Evolutionary conservation across 2,113 vertebrate genomes (phyloP).

Genomic region (Nycticryphes semicollaris): DNA sequence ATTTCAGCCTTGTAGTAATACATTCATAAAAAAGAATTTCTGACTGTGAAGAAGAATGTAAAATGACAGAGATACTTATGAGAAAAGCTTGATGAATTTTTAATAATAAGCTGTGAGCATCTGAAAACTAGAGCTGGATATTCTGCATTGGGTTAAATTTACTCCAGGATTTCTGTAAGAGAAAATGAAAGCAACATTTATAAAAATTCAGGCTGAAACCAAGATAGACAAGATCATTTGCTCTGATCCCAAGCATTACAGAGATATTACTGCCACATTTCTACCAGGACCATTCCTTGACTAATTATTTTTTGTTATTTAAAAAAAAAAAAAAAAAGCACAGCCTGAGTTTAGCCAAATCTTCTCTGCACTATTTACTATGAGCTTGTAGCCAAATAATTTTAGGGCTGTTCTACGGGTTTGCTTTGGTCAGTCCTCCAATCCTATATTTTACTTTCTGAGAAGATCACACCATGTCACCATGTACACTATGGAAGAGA

Average conservation of each 20-base stretch:
- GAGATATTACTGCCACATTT: not conserved
- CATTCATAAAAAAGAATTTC: not conserved
- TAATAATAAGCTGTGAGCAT: not conserved
- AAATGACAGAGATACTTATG: not conserved
- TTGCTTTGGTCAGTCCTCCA: not conserved
- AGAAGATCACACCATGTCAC: not conserved
- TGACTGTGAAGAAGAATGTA: not conserved
- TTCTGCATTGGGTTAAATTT: not conserved
- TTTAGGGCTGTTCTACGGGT: not conserved
- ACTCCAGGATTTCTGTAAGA: not conserved
- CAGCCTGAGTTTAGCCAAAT: not conserved
- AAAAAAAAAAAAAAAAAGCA: too few species aligned
- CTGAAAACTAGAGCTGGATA: not conserved
- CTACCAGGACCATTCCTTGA: not conserved
- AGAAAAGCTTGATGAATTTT: not conserved
- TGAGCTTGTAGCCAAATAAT: accelerated
- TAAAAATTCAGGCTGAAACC: not conserved
- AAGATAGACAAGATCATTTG: not conserved
- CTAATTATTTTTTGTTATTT: not conserved
- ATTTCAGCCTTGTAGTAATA: not conserved
- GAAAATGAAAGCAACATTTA: not conserved
- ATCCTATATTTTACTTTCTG: not conserved
- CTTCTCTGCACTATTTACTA: not conserved
- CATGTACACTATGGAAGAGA: accelerated
- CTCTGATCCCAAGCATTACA: not conserved